These are phyloP conservation scores for Agrochola macilenta DNA, from an alignment of 2,888 invertebrate genomes.

Conservation along the genomic window DNA sequence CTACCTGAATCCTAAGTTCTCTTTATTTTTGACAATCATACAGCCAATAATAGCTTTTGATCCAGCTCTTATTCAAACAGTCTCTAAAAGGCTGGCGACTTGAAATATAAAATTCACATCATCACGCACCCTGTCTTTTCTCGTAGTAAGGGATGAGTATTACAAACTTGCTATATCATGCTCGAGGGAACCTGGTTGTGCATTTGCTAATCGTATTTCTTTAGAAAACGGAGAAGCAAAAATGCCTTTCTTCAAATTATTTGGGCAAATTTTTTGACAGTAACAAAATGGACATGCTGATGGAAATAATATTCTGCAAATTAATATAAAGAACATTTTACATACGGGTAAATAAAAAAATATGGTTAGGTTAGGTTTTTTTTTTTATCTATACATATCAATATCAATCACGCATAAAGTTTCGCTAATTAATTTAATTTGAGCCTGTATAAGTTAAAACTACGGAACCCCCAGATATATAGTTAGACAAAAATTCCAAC, in stretches of 20 bases:
- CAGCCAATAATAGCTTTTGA: slow-evolving; percentile 1
- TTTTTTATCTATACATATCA: neutral
- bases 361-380: too few species aligned
- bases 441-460: neutral
- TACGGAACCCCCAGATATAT: neutral
- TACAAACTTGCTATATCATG: slow-evolving; percentile 44
- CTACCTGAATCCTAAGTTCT: neutral
- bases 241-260: neutral
- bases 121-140: slow-evolving; percentile 44
- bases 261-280: too few species aligned
- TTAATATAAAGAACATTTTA: too few species aligned
- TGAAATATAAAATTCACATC: slow-evolving; percentile 44
- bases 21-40: slow-evolving; percentile 6
- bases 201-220: slow-evolving; percentile 48
- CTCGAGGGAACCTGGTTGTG: slow-evolving; percentile 29
- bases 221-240: slow-evolving; percentile 13
- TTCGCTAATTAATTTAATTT: neutral
- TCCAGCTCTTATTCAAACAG: slow-evolving; percentile 24
- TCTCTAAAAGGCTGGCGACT: neutral
- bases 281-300: too few species aligned
- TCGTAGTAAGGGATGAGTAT: slow-evolving; percentile 31
- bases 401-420: neutral
- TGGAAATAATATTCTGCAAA: too few species aligned
- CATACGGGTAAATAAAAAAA: too few species aligned
- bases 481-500: slow-evolving; percentile 3